These are phyloP conservation scores for Trimorus sp. DNA, from an alignment of 2,888 invertebrate genomes.

Conservation along the genomic window DNA sequence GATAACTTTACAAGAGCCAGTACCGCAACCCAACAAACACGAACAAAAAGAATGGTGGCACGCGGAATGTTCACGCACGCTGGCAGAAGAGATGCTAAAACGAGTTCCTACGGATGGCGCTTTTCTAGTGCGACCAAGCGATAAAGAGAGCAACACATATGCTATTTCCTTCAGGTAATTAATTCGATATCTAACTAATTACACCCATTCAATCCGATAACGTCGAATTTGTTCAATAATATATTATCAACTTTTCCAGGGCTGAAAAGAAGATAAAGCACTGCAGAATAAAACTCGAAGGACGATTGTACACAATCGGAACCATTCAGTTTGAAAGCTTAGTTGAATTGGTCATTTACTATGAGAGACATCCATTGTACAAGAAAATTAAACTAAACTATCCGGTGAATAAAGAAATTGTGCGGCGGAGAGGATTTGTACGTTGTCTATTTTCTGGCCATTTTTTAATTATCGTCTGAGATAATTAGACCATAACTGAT, in stretches of 20 bases:
- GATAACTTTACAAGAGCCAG: slow-evolving; percentile 93
- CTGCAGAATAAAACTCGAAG: slow-evolving; percentile 96
- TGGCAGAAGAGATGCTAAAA: slow-evolving; percentile 94
- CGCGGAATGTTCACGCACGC: slow-evolving; percentile 88
- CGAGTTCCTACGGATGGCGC: slow-evolving; percentile 94
- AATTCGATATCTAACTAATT: background rate
- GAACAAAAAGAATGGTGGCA: slow-evolving; percentile 97
- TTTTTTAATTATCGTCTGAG: background rate
- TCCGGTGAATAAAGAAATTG: slow-evolving; percentile 90
- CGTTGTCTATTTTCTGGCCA: slow-evolving; percentile 76
- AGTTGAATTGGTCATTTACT: slow-evolving; percentile 96
- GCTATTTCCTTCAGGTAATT: slow-evolving; percentile 96
- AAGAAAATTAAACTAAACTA: slow-evolving; percentile 93
- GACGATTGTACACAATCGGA: slow-evolving; percentile 94
- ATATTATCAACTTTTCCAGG: slow-evolving; percentile 81
- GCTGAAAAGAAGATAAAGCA: slow-evolving; percentile 98
- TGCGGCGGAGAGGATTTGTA: slow-evolving; percentile 85
- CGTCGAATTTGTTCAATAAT: too few relatives aligned
- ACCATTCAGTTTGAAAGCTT: slow-evolving; percentile 97
- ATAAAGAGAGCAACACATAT: slow-evolving; percentile 92
- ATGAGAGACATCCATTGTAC: slow-evolving; percentile 95
- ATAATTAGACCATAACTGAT: too few relatives aligned
- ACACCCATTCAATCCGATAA: too few relatives aligned
- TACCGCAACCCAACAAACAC: slow-evolving; percentile 97
- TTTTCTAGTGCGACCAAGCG: slow-evolving; percentile 95